These are phyloP conservation scores for Mus spretus DNA, from an alignment of 2,797 vertebrate genomes.

Conservation along the genomic window DNA sequence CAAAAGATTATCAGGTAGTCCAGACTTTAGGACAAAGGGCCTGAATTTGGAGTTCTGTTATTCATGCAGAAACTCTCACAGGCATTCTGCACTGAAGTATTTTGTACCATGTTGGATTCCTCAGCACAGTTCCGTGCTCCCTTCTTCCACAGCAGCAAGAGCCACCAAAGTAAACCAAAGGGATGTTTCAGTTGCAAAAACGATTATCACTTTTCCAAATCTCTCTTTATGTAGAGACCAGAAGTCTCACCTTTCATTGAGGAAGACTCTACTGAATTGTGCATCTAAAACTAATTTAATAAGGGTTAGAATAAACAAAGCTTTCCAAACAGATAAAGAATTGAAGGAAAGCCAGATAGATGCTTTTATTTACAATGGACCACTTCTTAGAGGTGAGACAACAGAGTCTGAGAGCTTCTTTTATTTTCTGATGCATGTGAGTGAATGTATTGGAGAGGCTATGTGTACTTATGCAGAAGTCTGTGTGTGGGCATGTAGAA, in stretches of 20 bases:
- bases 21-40: slow-evolving; percentile 78
- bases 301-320: slow-evolving; percentile 37
- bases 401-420: too few species aligned
- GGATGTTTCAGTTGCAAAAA: slow-evolving; percentile 40
- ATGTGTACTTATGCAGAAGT: neutral
- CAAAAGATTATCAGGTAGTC: slow-evolving; percentile 79
- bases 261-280: neutral
- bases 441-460: neutral
- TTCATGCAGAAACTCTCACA: slow-evolving; percentile 50
- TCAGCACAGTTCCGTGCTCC: neutral
- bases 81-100: neutral
- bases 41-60: slow-evolving; percentile 71
- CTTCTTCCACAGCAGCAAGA: neutral
- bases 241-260: slow-evolving; percentile 25
- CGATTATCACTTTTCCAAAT: slow-evolving; percentile 15
- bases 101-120: neutral
- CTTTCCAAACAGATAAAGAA: slow-evolving; percentile 35
- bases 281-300: slow-evolving; percentile 58
- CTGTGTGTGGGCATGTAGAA: neutral
- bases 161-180: neutral
- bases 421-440: neutral
- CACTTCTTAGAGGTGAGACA: neutral
- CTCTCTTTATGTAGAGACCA: neutral
- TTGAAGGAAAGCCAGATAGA: neutral
- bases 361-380: neutral